A percentile compares a stretch with the other conserved stretches of the same genome.
phyloP scores from a whole-genome alignment of 2,797 vertebrate genomes.

The Hydrophis major region DNA sequence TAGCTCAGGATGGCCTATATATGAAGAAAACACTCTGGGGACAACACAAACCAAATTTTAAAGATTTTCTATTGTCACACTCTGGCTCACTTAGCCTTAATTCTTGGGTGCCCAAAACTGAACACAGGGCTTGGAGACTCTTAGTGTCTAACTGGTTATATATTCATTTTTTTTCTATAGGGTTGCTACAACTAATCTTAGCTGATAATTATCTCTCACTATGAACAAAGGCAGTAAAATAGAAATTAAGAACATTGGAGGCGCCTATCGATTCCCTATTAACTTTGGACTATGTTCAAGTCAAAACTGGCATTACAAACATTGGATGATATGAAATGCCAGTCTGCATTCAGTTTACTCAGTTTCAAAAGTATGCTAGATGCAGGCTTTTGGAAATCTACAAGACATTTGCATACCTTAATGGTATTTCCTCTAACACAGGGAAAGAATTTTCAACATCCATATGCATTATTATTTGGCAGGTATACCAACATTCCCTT shows the following conservation, averaged over 20 bases:
- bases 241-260: background rate
- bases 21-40: background rate
- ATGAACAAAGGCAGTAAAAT: background rate
- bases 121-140: background rate
- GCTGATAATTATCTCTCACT: background rate
- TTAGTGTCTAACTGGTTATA: background rate
- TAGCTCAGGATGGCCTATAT: background rate
- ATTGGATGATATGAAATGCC: too few relatives aligned
- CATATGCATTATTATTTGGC: background rate
- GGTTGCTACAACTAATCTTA: background rate
- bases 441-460: background rate
- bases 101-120: background rate
- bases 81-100: background rate
- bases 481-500: background rate
- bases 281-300: background rate
- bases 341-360: too few relatives aligned
- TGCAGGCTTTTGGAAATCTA: too few relatives aligned
- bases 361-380: too few relatives aligned
- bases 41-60: background rate
- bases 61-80: background rate
- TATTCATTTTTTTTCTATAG: background rate
- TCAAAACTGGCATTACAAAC: background rate
- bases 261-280: background rate
- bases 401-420: background rate
- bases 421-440: background rate